Percentiles rank a stretch among this genome's conserved stretches.
Evolutionary conservation across 1,140 invertebrate species (phyloP).

Genomic region (Heliconius eleuchia): DNA sequence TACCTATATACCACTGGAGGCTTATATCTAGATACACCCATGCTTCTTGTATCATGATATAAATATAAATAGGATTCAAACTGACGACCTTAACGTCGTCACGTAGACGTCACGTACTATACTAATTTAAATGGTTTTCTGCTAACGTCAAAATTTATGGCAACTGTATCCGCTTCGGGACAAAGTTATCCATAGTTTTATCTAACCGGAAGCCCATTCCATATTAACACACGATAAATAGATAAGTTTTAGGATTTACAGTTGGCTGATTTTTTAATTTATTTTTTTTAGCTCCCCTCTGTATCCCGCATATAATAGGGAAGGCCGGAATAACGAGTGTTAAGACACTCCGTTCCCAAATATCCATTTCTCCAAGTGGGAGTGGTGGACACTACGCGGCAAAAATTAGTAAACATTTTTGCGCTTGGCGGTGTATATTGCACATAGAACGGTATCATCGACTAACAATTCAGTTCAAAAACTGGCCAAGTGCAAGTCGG

Average conservation of each 20-base stretch:
- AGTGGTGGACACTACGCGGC: too few species aligned
- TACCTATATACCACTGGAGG: background rate
- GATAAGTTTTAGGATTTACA: constrained; percentile 7
- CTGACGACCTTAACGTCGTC: background rate
- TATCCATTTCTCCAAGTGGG: too few species aligned
- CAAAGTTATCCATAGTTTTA: constrained; percentile 12
- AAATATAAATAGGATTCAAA: background rate
- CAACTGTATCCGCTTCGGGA: background rate
- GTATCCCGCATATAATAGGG: too few species aligned
- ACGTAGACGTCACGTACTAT: background rate
- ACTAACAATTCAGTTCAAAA: too few species aligned
- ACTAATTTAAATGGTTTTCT: background rate
- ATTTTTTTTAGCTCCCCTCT: background rate
- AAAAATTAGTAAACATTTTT: too few species aligned
- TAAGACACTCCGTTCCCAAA: too few species aligned
- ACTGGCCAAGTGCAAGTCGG: too few species aligned
- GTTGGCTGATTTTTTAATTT: background rate
- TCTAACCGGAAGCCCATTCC: constrained; percentile 3
- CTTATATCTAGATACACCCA: too few species aligned
- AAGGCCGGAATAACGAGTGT: too few species aligned
- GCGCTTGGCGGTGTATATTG: too few species aligned
- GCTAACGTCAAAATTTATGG: constrained; percentile 3
- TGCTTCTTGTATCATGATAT: too few species aligned
- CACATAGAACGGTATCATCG: too few species aligned
- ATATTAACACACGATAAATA: background rate